Evolutionary conservation across 2,888 invertebrate species (phyloP).

Genomic region (Horisme vitalbata): DNA sequence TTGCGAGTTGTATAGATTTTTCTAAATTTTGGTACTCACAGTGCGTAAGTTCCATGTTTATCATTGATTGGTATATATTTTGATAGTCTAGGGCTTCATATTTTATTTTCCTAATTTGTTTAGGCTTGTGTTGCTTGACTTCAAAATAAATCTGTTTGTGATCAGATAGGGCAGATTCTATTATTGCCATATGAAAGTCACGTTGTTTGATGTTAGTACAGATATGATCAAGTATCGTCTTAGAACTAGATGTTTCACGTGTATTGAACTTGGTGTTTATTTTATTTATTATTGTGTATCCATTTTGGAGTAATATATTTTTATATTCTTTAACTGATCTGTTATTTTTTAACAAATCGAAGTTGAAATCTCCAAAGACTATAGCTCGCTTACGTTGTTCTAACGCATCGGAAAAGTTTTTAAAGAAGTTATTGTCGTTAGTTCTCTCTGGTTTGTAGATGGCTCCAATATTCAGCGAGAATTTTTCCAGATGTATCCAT

Average conservation of each 20-base stretch:
- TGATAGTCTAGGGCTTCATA: too few species aligned
- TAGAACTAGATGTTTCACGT: constrained; percentile 11
- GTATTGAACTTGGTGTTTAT: too few species aligned
- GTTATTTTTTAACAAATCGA: constrained; percentile 17
- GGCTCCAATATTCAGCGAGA: constrained; percentile 13
- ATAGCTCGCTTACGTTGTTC: constrained; percentile 17
- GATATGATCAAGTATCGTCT: constrained; percentile 35
- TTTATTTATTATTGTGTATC: constrained; percentile 29
- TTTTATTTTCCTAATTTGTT: too few species aligned
- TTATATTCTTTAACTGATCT: constrained; percentile 12
- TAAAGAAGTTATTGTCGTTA: constrained; percentile 7
- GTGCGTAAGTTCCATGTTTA: too few species aligned
- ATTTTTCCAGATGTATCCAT: constrained; percentile 29
- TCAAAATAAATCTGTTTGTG: constrained; percentile 38
- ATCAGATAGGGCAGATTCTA: constrained; percentile 33
- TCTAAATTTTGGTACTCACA: too few species aligned
- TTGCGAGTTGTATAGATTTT: too few species aligned
- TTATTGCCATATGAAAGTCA: constrained; percentile 25
- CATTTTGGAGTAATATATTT: constrained; percentile 13
- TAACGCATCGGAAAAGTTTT: constrained; percentile 10
- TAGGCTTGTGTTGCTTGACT: too few species aligned
- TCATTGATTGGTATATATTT: too few species aligned
- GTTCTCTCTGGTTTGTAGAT: constrained; percentile 24
- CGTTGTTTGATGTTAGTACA: constrained; percentile 29
- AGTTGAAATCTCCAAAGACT: constrained; percentile 27